Conservation (phyloP, 2,888 invertebrate species). For the Tetanocera ferruginea region DNA sequence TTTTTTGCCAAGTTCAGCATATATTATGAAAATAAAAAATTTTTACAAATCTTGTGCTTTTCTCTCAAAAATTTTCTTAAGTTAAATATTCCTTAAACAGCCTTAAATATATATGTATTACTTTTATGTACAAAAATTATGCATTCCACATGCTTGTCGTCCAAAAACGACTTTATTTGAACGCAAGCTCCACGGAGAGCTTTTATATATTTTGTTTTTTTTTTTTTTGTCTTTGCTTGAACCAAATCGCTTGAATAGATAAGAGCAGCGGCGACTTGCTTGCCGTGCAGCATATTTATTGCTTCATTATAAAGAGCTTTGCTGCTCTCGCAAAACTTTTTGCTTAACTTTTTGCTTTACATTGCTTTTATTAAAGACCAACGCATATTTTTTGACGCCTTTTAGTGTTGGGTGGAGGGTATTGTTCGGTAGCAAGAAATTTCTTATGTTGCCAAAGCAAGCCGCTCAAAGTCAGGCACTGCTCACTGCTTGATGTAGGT, state of each 20-base stretch:
- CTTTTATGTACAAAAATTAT: background rate
- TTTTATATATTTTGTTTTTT: too few species aligned
- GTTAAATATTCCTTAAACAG: too few species aligned
- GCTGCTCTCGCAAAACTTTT: background rate
- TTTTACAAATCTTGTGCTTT: too few species aligned
- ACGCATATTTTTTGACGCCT: background rate
- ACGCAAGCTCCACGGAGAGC: background rate
- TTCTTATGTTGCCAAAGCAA: background rate
- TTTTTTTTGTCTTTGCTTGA: too few species aligned
- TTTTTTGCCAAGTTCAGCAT: too few species aligned
- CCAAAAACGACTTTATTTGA: background rate
- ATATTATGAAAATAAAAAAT: too few species aligned
- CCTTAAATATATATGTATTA: too few species aligned
- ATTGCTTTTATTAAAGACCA: background rate
- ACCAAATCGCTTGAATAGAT: background rate
- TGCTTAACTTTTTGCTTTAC: background rate
- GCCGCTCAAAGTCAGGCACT: background rate
- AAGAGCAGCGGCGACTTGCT: background rate
- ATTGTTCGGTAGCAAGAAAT: background rate
- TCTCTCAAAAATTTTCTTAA: too few species aligned
- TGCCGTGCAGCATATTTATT: conserved; percentile 16
- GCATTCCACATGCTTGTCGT: background rate
- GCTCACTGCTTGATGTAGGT: background rate
- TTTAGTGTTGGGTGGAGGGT: background rate
- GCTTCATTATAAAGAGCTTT: conserved; percentile 29